Evolutionary conservation across 2,797 vertebrate species (phyloP).

Genomic region (Lithobates sylvaticus): DNA sequence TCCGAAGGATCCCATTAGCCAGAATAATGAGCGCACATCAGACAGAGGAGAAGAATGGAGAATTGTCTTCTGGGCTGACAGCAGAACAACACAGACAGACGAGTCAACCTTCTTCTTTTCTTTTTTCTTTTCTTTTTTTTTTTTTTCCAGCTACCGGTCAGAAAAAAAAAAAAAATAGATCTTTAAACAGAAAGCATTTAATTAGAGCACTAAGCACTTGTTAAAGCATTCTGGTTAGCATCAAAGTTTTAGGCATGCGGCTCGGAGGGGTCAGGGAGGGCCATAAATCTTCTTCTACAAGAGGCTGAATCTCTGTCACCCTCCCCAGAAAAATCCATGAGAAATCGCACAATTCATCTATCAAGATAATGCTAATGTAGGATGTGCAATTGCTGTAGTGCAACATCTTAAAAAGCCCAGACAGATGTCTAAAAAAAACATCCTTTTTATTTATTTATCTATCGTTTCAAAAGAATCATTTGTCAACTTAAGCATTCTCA

Average conservation of each 20-base stretch:
- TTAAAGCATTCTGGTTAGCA: conserved; percentile 53
- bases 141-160: conserved; percentile 29
- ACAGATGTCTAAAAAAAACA: neutral
- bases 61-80: neutral
- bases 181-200: conserved; percentile 53
- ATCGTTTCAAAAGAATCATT: neutral
- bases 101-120: neutral
- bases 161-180: neutral
- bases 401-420: too few species aligned
- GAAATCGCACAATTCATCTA: conserved; percentile 3
- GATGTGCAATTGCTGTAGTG: neutral
- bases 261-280: neutral
- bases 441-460: neutral
- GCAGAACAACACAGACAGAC: conserved; percentile 16
- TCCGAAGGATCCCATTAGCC: neutral
- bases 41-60: neutral
- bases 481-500: too few species aligned
- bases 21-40: neutral
- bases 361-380: neutral
- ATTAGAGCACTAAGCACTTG: conserved; percentile 52
- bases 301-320: conserved; percentile 12
- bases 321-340: neutral
- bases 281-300: conserved; percentile 32
- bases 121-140: too few species aligned
- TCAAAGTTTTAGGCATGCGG: conserved; percentile 37